Evolutionary conservation across 2,797 vertebrate species (phyloP), one percentile per base, ranked within the genome.

Genomic region (Rachycentron canadum): DNA sequence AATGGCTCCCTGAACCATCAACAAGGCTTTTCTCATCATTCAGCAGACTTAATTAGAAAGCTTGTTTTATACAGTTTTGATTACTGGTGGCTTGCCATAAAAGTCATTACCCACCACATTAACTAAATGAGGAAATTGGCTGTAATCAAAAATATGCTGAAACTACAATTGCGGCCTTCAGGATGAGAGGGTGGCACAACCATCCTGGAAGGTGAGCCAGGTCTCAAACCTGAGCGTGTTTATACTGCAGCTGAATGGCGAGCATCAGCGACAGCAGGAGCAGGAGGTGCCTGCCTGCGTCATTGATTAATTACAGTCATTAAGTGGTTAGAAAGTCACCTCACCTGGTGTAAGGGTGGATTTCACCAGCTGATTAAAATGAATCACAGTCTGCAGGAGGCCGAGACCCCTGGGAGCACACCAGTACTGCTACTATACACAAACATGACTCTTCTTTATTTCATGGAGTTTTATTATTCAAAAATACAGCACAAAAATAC

Each of bases 401-500:
- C 47, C 1, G 3, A 41, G 43, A 80, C 81, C 69, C 70, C 1
- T 0, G 36, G 30, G 84, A 82, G 55, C 23, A 21, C 1, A 7
- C 34, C 66, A 47, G 64, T 11, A 14, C 65, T 38, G 45, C 47
- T n/a, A 30, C 59, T 57, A 57, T 0, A 67, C 62, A 47, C 59
- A 81, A 58, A 47, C 17, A 49, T n/a, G 32, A 21, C 14, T 8
- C 43, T 53, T 25, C 73, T 75, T 50, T 19, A 67, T 86, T 92
- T 91, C 73, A 64, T 69, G 52, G 68, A 83, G 64, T 95, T 94
- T 95, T 94, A 94, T 95, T 95, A 94, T 94, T 93, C 59, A 95
- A 95, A 95, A 95, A 94, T 94, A 94, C 93, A 94, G 84, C 93
- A 95, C 93, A 94, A 93, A 93, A 91, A 91, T 81, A 92, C 86